A percentile compares a stretch with the other conserved stretches of the same genome.
phyloP scores from a whole-genome alignment of 2,113 vertebrate species.

The Damaliscus lunatus region DNA sequence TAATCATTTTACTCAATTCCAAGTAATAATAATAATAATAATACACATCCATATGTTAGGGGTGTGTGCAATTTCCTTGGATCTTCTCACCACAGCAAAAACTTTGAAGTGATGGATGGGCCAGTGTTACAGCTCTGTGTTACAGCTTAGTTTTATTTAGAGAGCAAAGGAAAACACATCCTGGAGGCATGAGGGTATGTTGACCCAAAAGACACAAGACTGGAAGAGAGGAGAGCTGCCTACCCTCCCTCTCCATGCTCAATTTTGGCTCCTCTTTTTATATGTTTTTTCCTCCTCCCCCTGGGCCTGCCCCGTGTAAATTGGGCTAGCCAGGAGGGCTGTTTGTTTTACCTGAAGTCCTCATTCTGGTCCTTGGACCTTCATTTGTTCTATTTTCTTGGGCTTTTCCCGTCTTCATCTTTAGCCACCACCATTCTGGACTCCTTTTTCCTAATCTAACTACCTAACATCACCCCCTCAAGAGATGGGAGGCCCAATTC shows the following conservation, averaged over 20 bases:
- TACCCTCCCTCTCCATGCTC: rapidly evolving
- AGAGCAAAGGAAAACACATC: not conserved
- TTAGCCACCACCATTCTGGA: not conserved
- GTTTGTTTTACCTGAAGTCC: not conserved
- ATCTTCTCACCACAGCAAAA: not conserved
- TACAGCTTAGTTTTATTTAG: not conserved
- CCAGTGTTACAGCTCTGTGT: not conserved
- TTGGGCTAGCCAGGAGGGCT: not conserved
- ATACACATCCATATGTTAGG: not conserved
- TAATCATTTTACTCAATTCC: not conserved
- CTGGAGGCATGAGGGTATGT: not conserved
- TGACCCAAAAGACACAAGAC: not conserved
- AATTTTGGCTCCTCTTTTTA: not conserved
- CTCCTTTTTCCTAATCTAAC: not conserved
- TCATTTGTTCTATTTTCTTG: not conserved
- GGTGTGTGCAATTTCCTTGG: not conserved
- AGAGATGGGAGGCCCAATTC: not conserved
- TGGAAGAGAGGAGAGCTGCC: not conserved
- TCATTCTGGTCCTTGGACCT: not conserved
- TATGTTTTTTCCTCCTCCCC: not conserved
- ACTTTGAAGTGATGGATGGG: not conserved
- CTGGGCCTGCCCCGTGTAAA: not conserved
- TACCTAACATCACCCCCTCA: not conserved
- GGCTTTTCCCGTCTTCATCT: not conserved
- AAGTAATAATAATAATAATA: not conserved